phyloP scores from a whole-genome alignment of 2,888 invertebrate species.

The Rugalucina vietnamica region DNA sequence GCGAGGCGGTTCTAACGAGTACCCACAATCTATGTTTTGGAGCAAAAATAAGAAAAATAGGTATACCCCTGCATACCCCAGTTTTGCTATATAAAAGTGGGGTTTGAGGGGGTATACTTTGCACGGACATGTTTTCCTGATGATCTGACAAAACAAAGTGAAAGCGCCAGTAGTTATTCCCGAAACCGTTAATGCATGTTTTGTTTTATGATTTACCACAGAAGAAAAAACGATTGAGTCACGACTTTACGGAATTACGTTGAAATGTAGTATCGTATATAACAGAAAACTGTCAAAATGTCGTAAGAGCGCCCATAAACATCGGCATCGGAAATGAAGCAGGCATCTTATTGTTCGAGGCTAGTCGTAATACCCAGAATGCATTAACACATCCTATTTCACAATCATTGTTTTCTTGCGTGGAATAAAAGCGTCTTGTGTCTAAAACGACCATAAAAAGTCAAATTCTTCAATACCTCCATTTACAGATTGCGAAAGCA shows the following conservation, averaged over 20 bases:
- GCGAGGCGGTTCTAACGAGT: too few species aligned
- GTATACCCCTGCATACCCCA: too few species aligned
- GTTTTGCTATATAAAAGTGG: too few species aligned
- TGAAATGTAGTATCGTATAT: not conserved
- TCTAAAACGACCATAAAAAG: conserved; percentile 11
- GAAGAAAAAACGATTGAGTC: not conserved
- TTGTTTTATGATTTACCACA: too few species aligned
- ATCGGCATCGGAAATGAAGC: conserved; percentile 3
- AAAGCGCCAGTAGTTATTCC: too few species aligned
- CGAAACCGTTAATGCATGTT: too few species aligned
- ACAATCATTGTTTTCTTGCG: conserved; percentile 11
- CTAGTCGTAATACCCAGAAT: conserved; percentile 2
- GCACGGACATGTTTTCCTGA: too few species aligned
- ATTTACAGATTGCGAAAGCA: not conserved
- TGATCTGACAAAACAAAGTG: too few species aligned
- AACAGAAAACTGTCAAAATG: not conserved
- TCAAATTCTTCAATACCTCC: not conserved
- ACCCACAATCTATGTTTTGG: too few species aligned
- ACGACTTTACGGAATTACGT: not conserved
- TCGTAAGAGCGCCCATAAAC: conserved; percentile 1
- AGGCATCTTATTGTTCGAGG: not conserved
- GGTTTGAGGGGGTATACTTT: too few species aligned
- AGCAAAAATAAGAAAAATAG: too few species aligned
- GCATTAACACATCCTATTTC: conserved; percentile 17
- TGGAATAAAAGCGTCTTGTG: conserved; percentile 2